These are phyloP conservation scores for Didymodactylos carnosus DNA, from an alignment of 2,888 invertebrate genomes.

Conservation along the genomic window DNA sequence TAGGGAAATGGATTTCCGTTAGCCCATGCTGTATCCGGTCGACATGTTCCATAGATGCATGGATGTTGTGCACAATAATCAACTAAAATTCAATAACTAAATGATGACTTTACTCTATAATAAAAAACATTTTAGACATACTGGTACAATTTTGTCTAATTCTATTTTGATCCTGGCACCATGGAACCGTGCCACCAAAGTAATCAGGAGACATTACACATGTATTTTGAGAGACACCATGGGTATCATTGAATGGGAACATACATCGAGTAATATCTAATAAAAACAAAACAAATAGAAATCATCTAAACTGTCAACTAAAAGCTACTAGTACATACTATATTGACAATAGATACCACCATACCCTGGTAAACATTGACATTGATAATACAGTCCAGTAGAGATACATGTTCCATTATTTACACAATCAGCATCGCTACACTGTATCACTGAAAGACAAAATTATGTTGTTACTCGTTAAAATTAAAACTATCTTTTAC, in stretches of 20 bases:
- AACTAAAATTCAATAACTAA: not conserved
- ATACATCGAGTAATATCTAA: not conserved
- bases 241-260: not conserved
- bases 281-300: not conserved
- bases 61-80: slow-evolving; percentile 5
- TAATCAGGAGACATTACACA: not conserved
- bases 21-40: not conserved
- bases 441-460: not conserved
- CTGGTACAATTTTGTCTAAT: slow-evolving; percentile 4
- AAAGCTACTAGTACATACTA: not conserved
- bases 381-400: not conserved
- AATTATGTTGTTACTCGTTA: not conserved
- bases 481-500: no score
- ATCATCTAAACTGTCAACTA: not conserved
- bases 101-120: not conserved
- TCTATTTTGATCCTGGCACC: not conserved
- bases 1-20: slow-evolving; percentile 22
- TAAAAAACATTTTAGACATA: no score
- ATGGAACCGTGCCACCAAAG: not conserved
- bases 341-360: slow-evolving; percentile 8
- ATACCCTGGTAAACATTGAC: slow-evolving; percentile 1
- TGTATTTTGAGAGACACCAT: not conserved
- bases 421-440: not conserved
- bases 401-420: slow-evolving; percentile 3
- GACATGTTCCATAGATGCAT: slow-evolving; percentile 4